Conservation (phyloP, 2,888 invertebrate genomes). For the Pinctada fucata region DNA sequence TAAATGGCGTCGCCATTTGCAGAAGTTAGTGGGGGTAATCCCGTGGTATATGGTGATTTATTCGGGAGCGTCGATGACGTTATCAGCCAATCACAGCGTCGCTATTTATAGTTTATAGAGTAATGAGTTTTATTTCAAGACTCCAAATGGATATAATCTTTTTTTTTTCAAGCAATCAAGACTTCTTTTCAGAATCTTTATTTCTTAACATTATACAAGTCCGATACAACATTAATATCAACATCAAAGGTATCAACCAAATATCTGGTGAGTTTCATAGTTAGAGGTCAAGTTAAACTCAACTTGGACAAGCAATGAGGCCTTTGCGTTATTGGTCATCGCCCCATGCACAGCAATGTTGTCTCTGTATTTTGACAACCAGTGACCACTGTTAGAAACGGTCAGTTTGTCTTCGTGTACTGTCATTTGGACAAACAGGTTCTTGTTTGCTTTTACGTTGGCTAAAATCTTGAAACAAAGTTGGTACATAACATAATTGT, state of each 20-base stretch:
- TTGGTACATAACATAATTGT: background rate
- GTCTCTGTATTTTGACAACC: constrained; percentile 21
- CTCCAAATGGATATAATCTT: no score
- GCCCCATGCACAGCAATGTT: constrained; percentile 30
- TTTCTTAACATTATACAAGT: no score
- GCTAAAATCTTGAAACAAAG: constrained; percentile 19
- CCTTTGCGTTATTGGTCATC: constrained; percentile 40
- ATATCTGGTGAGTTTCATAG: background rate
- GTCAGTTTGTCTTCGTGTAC: constrained; percentile 20
- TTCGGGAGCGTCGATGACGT: no score
- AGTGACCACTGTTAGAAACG: constrained; percentile 37
- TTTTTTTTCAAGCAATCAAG: no score
- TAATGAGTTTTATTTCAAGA: no score
- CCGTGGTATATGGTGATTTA: no score
- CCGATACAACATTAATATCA: no score
- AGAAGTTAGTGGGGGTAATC: no score
- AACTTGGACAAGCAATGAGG: constrained; percentile 33
- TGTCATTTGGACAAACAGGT: constrained; percentile 9
- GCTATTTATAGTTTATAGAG: no score
- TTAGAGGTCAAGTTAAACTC: constrained; percentile 21
- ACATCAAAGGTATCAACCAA: background rate
- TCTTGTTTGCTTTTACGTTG: constrained; percentile 14
- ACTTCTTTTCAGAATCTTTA: no score
- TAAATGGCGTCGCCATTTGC: no score
- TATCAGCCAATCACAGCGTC: no score